These are phyloP conservation scores for Daktulosphaira vitifoliae DNA, from an alignment of 1,140 invertebrate species.

Conservation along the genomic window DNA sequence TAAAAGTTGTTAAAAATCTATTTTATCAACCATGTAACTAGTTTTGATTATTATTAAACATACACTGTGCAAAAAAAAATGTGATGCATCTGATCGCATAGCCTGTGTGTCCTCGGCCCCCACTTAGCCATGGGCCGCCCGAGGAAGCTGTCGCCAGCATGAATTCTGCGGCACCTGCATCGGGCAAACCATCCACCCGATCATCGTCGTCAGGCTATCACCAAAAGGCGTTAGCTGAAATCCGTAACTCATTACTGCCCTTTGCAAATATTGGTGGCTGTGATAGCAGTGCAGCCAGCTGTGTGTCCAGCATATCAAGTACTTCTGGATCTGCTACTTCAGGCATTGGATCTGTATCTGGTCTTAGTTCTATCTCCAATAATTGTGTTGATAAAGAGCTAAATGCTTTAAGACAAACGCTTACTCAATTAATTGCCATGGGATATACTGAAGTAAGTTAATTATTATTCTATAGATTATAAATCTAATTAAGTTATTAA, in stretches of 20 bases:
- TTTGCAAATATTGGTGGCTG: slow-evolving; percentile 62
- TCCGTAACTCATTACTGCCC: slow-evolving; percentile 72
- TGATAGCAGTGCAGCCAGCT: slow-evolving; percentile 57
- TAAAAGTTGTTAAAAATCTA: neutral
- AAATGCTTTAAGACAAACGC: slow-evolving; percentile 48
- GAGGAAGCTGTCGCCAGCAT: slow-evolving; percentile 48
- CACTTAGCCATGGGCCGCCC: slow-evolving; percentile 49
- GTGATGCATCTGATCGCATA: slow-evolving; percentile 10
- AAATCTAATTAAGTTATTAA: too few relatives aligned
- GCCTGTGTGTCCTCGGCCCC: slow-evolving; percentile 29
- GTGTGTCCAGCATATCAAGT: slow-evolving; percentile 57
- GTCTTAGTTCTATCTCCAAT: slow-evolving; percentile 52
- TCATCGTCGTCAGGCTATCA: slow-evolving; percentile 72
- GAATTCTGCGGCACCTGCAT: slow-evolving; percentile 52
- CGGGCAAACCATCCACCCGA: slow-evolving; percentile 59
- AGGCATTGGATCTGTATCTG: slow-evolving; percentile 55
- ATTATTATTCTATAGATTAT: too few relatives aligned
- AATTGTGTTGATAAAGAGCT: slow-evolving; percentile 44
- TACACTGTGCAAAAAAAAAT: neutral
- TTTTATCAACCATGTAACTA: slow-evolving; percentile 16
- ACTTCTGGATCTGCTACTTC: slow-evolving; percentile 45
- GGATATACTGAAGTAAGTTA: slow-evolving; percentile 56
- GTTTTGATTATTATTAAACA: neutral
- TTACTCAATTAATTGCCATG: slow-evolving; percentile 53
- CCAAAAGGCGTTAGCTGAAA: slow-evolving; percentile 77